Base-by-base conservation (phyloP, 1,140 invertebrate species). In the Eubasilissa regina region DNA sequence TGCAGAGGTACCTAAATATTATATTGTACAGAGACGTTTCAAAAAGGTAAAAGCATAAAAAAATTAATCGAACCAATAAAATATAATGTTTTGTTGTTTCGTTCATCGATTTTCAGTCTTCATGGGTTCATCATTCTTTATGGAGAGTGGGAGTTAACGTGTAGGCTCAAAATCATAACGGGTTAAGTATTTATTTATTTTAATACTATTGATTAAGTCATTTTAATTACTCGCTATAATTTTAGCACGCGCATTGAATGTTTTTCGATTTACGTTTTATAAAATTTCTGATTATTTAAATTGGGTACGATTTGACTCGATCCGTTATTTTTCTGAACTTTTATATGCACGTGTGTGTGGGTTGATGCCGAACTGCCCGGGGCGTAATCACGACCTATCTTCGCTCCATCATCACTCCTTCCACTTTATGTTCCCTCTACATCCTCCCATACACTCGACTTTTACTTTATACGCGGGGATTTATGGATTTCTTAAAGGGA, bases 351-450 rank as follows among this genome's bases (percentile, higher is more conserved):
- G 3, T 62, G 13, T 25, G 25, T 25, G 58, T 19, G 8, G 58
- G 66, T 48, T 44, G 66, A 70, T 70, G 45, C 45, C 15, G 48
- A 70, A 70, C 66, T 51, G 66, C 66, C 66, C 66, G 43, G 15
- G 15, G 66, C 44, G 15, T 45, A 19, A 70, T 48, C 66, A 70
- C 66, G 66, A 70, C 66, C 66, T 70, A 48, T 70, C 45, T 70
- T 21, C 21, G 44, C 45, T 47, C 45, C 44, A 21, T 70, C 66
- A 70, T 21, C 58, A 62, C 58, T 70, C 44, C 47, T 70, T 70
- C 66, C 25, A 35, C 25, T 70, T 48, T 68, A 62, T 48, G 19
- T 48, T 13, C 66, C 45, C 6, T 48, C 11, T 47, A 21, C 11
- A 70, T 17, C 44, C 66, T 17, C 15, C 15, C 25, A 44, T 15